Evolutionary conservation across 2,113 vertebrate species (phyloP).

Genomic region (Isurus oxyrinchus): DNA sequence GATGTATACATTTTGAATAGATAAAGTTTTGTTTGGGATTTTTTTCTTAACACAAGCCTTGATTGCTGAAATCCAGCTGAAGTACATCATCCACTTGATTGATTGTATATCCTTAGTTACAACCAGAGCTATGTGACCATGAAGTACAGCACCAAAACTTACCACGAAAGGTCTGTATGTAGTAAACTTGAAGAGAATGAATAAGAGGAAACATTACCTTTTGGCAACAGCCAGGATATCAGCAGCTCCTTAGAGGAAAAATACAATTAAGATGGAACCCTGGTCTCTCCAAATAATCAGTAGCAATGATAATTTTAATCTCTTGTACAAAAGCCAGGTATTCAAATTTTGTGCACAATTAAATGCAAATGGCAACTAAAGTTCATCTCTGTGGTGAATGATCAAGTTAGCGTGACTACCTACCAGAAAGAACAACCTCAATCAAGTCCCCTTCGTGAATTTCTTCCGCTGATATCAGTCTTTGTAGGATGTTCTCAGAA

Average conservation of each 20-base stretch:
- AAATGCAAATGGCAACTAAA: background rate
- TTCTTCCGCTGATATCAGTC: conserved; percentile 83
- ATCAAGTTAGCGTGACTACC: conserved; percentile 39
- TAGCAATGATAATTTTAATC: background rate
- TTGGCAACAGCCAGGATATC: background rate
- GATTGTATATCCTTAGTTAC: background rate
- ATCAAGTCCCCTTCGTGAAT: conserved; percentile 94
- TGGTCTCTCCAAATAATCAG: background rate
- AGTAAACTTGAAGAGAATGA: background rate
- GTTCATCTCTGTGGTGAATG: background rate
- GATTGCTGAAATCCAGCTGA: background rate
- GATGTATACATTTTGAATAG: background rate
- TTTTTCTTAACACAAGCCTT: background rate
- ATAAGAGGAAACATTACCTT: background rate
- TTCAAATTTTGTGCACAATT: background rate
- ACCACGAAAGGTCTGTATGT: background rate
- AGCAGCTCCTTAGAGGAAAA: background rate
- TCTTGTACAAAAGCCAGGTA: background rate
- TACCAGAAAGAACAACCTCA: conserved; percentile 93
- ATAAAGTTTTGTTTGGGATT: background rate
- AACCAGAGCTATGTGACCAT: background rate
- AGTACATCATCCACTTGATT: background rate
- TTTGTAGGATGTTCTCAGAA: conserved; percentile 94
- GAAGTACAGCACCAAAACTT: background rate
- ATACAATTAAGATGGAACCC: no score